A percentile compares a stretch with the other conserved stretches of the same genome.
Conservation (phyloP, 2,888 invertebrate species). For the Leucania comma region DNA sequence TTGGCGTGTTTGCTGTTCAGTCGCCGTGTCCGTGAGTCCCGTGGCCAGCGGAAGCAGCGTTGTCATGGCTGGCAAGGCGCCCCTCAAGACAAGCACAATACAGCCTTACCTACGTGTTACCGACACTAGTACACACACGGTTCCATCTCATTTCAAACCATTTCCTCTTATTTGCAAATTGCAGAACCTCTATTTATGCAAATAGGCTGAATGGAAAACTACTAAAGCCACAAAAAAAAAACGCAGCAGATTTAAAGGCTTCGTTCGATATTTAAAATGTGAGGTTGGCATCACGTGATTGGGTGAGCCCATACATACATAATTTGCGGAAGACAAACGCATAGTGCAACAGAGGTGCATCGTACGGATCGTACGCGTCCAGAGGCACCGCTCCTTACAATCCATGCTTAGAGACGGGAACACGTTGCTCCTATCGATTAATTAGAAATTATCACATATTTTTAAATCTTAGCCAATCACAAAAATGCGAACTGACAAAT, state of each 20-base stretch:
- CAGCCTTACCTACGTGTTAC: conserved; percentile 64
- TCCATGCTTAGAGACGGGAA: conserved; percentile 55
- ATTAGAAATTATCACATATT: not conserved
- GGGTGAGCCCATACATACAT: conserved; percentile 53
- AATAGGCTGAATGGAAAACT: conserved; percentile 51
- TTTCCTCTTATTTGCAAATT: conserved; percentile 72
- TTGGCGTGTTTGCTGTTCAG: conserved; percentile 59
- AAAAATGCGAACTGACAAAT: not conserved
- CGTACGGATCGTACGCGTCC: conserved; percentile 64
- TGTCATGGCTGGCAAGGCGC: conserved; percentile 86
- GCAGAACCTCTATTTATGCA: conserved; percentile 46
- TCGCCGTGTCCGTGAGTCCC: conserved; percentile 68
- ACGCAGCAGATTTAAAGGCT: conserved; percentile 3
- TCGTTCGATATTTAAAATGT: conserved; percentile 45
- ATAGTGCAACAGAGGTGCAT: conserved; percentile 65
- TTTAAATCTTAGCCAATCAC: not conserved
- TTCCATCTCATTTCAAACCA: conserved; percentile 82
- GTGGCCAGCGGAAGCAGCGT: conserved; percentile 78
- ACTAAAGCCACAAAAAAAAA: conserved; percentile 21
- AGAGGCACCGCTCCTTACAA: conserved; percentile 50
- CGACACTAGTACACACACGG: conserved; percentile 67
- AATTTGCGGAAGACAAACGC: conserved; percentile 69
- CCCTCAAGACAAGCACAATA: conserved; percentile 79
- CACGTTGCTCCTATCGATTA: conserved; percentile 47
- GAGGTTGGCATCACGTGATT: conserved; percentile 46